Base-by-base conservation (phyloP, 2,888 invertebrate genomes). In the Cephus sareptanus region DNA sequence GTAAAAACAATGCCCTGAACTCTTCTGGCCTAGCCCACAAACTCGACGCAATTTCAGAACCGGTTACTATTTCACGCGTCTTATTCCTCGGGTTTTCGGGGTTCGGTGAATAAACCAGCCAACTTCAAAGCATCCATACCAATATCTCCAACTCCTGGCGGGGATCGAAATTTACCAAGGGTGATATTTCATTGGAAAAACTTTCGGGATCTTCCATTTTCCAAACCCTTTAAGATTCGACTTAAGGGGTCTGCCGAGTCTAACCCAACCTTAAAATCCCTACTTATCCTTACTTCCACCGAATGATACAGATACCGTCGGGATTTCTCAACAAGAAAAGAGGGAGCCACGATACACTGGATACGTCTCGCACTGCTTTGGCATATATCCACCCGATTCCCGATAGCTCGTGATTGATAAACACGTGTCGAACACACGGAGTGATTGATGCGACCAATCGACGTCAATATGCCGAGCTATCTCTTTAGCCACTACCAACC, bases 371-470 rank as follows among this genome's bases (percentile, higher is more conserved):
- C 56, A 56, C 56, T 56, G 56, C 56, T 56, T 74, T 73, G 76
- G 76, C 77, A 73, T 75, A 74, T 75, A 71, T 73, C 76, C 23
- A 56, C 23, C 80, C 75, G 76, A 78, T 75, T 79, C 74, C 81
- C 82, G 89, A 89, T 90, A 88, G 84, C 85, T 79, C 78, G 88
- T 90, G 90, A 90, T 90, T 90, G 90, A 90, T 89, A 89, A 88
- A 89, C 87, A 87, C 82, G 85, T 84, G 87, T 83, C 85, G 85
- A 86, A 87, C 88, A 85, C 86, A 83, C 79, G 75, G 81, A 82
- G 87, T 90, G 90, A 90, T 90, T 89, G 89, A 90, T 89, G 90
- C 85, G 87, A 87, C 89, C 90, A 89, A 90, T 90, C 87, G 87
- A 86, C 87, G 89, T 88, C 90, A 89, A 90, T 90, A 88, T 86